Evolutionary conservation across 2,113 vertebrate genomes (phyloP).

Genomic region (Microcebus murinus): DNA sequence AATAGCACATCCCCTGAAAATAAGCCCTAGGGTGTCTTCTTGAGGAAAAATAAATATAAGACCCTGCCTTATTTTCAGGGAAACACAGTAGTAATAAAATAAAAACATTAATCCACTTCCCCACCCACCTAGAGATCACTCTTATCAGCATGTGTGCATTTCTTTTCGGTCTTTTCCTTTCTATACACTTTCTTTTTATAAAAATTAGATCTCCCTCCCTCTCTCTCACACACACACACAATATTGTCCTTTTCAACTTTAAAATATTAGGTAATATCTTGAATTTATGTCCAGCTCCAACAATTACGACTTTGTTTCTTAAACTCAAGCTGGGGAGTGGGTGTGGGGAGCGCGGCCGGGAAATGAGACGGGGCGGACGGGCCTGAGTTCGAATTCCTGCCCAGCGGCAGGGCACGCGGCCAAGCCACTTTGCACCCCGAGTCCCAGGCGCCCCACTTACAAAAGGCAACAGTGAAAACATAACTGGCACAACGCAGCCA

Average conservation of each 20-base stretch:
- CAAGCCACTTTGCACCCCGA: neutral
- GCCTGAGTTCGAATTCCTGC: neutral
- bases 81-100: neutral
- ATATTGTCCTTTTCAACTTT: neutral
- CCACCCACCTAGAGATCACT: neutral
- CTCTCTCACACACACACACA: neutral
- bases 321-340: neutral
- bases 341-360: rapidly evolving
- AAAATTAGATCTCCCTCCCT: neutral
- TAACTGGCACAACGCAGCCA: neutral
- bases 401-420: neutral
- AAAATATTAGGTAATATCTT: neutral
- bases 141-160: neutral
- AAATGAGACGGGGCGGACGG: neutral
- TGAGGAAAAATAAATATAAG: too few species aligned
- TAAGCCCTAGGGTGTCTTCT: too few species aligned
- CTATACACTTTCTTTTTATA: neutral
- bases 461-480: neutral
- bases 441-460: too few species aligned
- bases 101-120: rapidly evolving
- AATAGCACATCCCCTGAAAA: too few species aligned
- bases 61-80: too few species aligned
- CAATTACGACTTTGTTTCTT: neutral
- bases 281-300: neutral
- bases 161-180: neutral